These are phyloP conservation scores for Hippocampus barbouri DNA, from an alignment of 2,113 vertebrate genomes.

Conservation along the genomic window DNA sequence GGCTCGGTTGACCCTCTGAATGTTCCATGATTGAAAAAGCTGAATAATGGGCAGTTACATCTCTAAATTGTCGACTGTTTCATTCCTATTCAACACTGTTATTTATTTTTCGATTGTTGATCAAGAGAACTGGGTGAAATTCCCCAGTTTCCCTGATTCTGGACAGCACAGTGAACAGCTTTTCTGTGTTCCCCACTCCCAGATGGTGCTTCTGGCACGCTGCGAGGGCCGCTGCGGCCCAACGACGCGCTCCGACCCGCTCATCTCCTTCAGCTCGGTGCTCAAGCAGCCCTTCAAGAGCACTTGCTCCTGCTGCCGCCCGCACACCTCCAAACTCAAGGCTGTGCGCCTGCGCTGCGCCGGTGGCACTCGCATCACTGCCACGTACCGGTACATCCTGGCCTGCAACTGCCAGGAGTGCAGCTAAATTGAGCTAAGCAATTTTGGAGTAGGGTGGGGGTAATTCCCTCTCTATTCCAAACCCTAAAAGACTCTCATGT, in stretches of 20 bases:
- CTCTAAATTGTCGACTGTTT: no score
- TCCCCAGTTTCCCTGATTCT: no score
- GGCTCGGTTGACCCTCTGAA: no score
- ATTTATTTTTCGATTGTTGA: background rate
- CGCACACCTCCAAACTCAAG: constrained; percentile 96
- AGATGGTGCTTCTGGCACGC: constrained; percentile 95
- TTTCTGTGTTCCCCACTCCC: constrained; percentile 19
- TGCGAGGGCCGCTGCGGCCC: constrained; percentile 94
- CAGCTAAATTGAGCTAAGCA: constrained; percentile 69
- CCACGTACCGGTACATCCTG: constrained; percentile 96
- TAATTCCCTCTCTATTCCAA: background rate
- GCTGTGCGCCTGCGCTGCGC: constrained; percentile 87
- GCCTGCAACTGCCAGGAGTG: constrained; percentile 95
- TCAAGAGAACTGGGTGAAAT: background rate
- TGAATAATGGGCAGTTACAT: no score
- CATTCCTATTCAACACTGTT: no score
- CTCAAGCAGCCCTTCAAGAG: constrained; percentile 95
- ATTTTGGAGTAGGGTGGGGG: background rate
- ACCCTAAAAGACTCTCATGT: constrained; percentile 18
- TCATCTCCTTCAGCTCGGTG: constrained; percentile 93
- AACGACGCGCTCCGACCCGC: constrained; percentile 86
- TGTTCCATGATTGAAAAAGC: no score
- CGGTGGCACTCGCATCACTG: constrained; percentile 87
- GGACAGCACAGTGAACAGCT: background rate
- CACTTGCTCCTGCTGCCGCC: constrained; percentile 91